Evolutionary conservation across 1,140 invertebrate species (phyloP), one percentile per base, ranked within the genome.

Genomic region (Atopsyche davidsoni): DNA sequence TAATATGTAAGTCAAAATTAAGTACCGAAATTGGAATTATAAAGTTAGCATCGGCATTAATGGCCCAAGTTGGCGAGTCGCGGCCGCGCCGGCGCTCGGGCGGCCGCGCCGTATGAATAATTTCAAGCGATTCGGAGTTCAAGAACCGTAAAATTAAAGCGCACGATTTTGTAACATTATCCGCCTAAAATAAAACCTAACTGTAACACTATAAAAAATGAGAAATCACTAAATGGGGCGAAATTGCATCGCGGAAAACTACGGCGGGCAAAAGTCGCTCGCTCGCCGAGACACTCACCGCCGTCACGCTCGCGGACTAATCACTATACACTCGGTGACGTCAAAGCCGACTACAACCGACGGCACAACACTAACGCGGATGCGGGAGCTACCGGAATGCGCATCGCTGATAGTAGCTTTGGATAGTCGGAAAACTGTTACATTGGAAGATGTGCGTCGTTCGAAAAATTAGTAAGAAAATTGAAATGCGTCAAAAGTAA

Each of bases 71-170:
- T 49, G 31, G 46, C 7, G 34, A 41, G 49, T 51, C 45, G 49
- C 3, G 31, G 23, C n/a, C n/a, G 18, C 40, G 41, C 24, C 49
- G 17, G 49, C 32, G 40, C 25, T 39, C 44, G 34, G 31, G 46
- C 25, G 53, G 31, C 34, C 32, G 46, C 40, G 39, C 48, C 19
- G 46, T 51, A 48, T 38, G 55, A 48, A 48, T 51, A 53, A 44
- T 52, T 53, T 48, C 34, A 53, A 47, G 46, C 48, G 50, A 53
- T 47, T 51, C 47, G 34, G 49, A 42, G 55, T 57, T 57, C 55
- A 57, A 57, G 55, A 49, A 57, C 55, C 55, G 55, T 57, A 53
- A 57, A 57, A 57, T 57, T 57, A 57, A 53, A 57, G 51, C 47
- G 46, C 55, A 57, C 55, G 55, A 57, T 53, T 53, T 46, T 45